phyloP scores from a whole-genome alignment of 1,140 invertebrate genomes.

The Laodelphax striatellus region DNA sequence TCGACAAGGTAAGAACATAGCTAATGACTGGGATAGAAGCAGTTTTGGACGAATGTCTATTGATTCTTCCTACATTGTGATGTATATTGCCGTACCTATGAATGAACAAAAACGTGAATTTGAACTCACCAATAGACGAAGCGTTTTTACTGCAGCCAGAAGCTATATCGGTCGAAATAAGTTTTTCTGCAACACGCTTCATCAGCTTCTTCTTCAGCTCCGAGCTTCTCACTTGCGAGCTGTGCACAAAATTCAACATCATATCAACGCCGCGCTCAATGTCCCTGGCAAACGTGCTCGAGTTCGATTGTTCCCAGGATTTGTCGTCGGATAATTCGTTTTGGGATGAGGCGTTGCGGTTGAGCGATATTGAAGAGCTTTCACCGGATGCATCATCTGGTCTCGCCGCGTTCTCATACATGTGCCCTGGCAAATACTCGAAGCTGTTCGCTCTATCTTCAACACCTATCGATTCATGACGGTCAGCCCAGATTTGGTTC shows the following conservation, averaged over 20 bases:
- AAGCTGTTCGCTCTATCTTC: slow-evolving; percentile 36
- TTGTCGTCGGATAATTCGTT: slow-evolving; percentile 5
- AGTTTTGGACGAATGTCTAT: too few relatives aligned
- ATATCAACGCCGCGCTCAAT: slow-evolving; percentile 35
- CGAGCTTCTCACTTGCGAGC: slow-evolving; percentile 11
- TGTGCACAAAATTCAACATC: slow-evolving; percentile 32
- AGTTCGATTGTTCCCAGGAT: slow-evolving; percentile 22
- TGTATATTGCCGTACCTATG: too few relatives aligned
- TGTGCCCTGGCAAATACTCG: slow-evolving; percentile 36
- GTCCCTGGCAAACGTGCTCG: slow-evolving; percentile 32
- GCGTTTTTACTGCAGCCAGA: too few relatives aligned
- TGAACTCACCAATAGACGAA: too few relatives aligned
- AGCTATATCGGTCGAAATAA: too few relatives aligned
- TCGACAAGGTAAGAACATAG: too few relatives aligned
- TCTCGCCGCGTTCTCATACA: slow-evolving; percentile 30
- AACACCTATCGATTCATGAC: slow-evolving; percentile 3
- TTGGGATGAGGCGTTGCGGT: not conserved
- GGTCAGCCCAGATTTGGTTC: not conserved
- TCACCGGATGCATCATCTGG: not conserved
- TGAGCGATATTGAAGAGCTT: slow-evolving; percentile 7
- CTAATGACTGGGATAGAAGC: too few relatives aligned
- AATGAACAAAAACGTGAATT: too few relatives aligned
- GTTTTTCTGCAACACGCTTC: slow-evolving; percentile 34
- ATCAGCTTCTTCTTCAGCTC: slow-evolving; percentile 26
- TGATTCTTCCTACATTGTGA: too few relatives aligned